phyloP scores from a whole-genome alignment of 2,888 invertebrate species.

The Diadegma fenestrale region DNA sequence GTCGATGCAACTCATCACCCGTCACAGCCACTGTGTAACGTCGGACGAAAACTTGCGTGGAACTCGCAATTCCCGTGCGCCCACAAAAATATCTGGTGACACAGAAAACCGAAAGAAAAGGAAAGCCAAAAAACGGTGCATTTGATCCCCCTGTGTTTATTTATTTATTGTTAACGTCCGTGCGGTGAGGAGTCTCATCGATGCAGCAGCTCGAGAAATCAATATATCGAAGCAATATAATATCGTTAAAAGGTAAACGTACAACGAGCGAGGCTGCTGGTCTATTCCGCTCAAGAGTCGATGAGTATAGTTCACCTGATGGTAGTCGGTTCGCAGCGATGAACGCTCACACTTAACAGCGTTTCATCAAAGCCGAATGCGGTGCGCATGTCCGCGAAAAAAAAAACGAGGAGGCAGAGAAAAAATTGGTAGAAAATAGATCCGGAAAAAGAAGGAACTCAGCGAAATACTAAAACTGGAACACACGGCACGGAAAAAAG shows the following conservation, averaged over 20 bases:
- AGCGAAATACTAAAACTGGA: background rate
- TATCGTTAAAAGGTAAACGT: slow-evolving; percentile 22
- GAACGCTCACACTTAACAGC: slow-evolving; percentile 52
- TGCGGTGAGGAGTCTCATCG: background rate
- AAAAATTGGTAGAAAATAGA: slow-evolving; percentile 30
- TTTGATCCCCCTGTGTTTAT: background rate
- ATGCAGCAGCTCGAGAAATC: slow-evolving; percentile 30
- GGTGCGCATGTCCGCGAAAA: slow-evolving; percentile 25
- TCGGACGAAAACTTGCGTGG: background rate
- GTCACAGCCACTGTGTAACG: background rate
- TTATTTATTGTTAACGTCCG: background rate
- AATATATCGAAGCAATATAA: slow-evolving; percentile 43
- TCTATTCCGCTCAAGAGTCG: slow-evolving; percentile 36
- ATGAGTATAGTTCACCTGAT: background rate
- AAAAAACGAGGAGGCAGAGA: slow-evolving; percentile 17
- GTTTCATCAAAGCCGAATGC: slow-evolving; percentile 69
- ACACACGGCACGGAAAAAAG: slow-evolving; percentile 32
- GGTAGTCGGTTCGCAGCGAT: background rate
- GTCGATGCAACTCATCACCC: background rate
- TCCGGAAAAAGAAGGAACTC: slow-evolving; percentile 41
- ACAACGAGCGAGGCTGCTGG: background rate
- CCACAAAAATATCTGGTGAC: background rate
- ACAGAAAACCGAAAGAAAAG: too few species aligned
- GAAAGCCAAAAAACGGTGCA: background rate
- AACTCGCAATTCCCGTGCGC: background rate